A percentile compares a stretch with the other conserved stretches of the same genome.
Evolutionary conservation across 1,140 invertebrate species (phyloP).

Genomic region (Ceratoteleas bidentatus): DNA sequence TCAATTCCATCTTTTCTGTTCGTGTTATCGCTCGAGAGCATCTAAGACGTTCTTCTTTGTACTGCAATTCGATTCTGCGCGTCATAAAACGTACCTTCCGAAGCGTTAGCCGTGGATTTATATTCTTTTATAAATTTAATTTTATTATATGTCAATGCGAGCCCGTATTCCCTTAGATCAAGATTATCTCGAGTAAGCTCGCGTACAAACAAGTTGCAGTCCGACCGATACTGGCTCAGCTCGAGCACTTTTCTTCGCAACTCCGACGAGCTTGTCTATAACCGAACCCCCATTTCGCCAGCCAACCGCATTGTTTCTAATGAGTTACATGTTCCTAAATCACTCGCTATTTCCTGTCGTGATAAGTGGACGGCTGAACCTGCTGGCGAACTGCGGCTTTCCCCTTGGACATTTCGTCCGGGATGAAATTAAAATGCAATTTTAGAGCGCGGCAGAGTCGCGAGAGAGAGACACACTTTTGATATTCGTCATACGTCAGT

Average conservation of each 20-base stretch:
- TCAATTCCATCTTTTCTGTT: no score
- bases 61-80: slow-evolving; percentile 16
- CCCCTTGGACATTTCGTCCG: no score
- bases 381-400: no score
- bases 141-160: slow-evolving; percentile 40
- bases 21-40: slow-evolving; percentile 12
- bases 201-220: slow-evolving; percentile 36
- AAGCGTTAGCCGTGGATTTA: slow-evolving; percentile 39
- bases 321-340: slow-evolving; percentile 46
- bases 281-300: slow-evolving; percentile 10
- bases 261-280: slow-evolving; percentile 22
- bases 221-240: slow-evolving; percentile 12
- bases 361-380: slow-evolving; percentile 4
- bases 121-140: slow-evolving; percentile 48
- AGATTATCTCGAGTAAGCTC: slow-evolving; percentile 43
- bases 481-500: no score
- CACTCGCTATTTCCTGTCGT: slow-evolving; percentile 10
- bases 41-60: slow-evolving; percentile 13
- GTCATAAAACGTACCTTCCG: slow-evolving; percentile 24
- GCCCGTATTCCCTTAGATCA: slow-evolving; percentile 31
- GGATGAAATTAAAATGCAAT: no score
- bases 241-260: slow-evolving; percentile 38
- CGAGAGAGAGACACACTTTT: no score
- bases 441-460: no score
- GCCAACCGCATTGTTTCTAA: slow-evolving; percentile 54